These are phyloP conservation scores for Paracyclopina nana DNA, from an alignment of 1,140 invertebrate species.

Conservation along the genomic window DNA sequence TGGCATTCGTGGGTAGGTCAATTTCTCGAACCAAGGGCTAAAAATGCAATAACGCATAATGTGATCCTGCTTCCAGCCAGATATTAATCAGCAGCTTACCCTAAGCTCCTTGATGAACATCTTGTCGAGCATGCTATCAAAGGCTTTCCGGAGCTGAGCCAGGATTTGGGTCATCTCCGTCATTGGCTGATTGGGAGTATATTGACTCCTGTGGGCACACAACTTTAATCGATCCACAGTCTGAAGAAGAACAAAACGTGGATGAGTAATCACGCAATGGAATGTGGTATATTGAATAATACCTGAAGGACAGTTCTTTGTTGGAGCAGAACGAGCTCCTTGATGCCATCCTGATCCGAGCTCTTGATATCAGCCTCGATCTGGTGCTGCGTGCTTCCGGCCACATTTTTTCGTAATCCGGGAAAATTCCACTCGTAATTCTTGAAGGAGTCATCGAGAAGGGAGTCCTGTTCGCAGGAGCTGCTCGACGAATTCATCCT, in stretches of 20 bases:
- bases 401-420: too few relatives aligned
- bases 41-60: too few relatives aligned
- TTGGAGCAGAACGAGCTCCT: constrained; percentile 14
- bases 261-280: not conserved
- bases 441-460: too few relatives aligned
- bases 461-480: too few relatives aligned
- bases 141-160: constrained; percentile 19
- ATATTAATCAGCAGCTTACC: too few relatives aligned
- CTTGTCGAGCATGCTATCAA: constrained; percentile 29
- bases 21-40: constrained; percentile 11
- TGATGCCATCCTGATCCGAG: too few relatives aligned
- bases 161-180: constrained; percentile 3
- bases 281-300: not conserved
- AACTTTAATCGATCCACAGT: constrained; percentile 14
- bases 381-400: too few relatives aligned
- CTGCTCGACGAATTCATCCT: too few relatives aligned
- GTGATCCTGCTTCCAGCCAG: too few relatives aligned
- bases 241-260: not conserved
- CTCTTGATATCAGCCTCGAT: too few relatives aligned
- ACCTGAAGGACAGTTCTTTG: constrained; percentile 14
- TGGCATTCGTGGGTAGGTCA: constrained; percentile 18
- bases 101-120: constrained; percentile 24
- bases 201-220: constrained; percentile 14
- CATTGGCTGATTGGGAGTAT: constrained; percentile 14
- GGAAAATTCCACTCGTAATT: too few relatives aligned